Evolutionary conservation across 2,113 vertebrate species (phyloP).

Genomic region (Barnardius zonarius): DNA sequence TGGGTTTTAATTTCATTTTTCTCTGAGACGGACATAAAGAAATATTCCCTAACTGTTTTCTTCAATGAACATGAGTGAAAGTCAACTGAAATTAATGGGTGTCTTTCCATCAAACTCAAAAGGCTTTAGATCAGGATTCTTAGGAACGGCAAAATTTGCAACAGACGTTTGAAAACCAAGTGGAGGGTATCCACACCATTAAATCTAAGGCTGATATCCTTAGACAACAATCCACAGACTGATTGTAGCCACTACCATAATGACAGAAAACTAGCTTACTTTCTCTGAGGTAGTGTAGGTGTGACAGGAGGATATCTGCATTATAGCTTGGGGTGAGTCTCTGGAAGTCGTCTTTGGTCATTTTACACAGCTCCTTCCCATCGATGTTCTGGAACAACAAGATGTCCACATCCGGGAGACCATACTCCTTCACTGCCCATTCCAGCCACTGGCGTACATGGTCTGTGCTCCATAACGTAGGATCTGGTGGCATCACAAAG

Average conservation of each 20-base stretch:
- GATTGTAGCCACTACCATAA: not conserved
- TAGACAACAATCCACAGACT: not conserved
- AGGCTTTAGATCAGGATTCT: not conserved
- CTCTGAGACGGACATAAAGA: not conserved
- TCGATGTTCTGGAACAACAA: slow-evolving; percentile 86
- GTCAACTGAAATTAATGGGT: not conserved
- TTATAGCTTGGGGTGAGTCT: slow-evolving; percentile 88
- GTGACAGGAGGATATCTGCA: slow-evolving; percentile 87
- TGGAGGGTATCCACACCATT: not conserved
- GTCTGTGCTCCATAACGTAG: slow-evolving; percentile 85
- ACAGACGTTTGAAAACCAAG: not conserved
- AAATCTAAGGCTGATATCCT: not conserved
- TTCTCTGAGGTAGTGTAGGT: slow-evolving; percentile 94
- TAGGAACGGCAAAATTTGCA: not conserved
- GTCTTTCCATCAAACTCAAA: not conserved
- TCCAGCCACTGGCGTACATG: slow-evolving; percentile 90
- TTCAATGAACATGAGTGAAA: not conserved
- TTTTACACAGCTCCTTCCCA: slow-evolving; percentile 87
- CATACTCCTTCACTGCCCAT: slow-evolving; percentile 88
- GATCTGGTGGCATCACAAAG: slow-evolving; percentile 72
- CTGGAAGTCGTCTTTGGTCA: slow-evolving; percentile 89
- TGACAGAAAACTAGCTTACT: slow-evolving; percentile 72
- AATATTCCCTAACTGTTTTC: not conserved
- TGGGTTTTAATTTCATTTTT: not conserved
- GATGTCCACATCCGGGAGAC: slow-evolving; percentile 82